phyloP scores from a whole-genome alignment of 2,113 vertebrate species.

The Callorhinus ursinus region DNA sequence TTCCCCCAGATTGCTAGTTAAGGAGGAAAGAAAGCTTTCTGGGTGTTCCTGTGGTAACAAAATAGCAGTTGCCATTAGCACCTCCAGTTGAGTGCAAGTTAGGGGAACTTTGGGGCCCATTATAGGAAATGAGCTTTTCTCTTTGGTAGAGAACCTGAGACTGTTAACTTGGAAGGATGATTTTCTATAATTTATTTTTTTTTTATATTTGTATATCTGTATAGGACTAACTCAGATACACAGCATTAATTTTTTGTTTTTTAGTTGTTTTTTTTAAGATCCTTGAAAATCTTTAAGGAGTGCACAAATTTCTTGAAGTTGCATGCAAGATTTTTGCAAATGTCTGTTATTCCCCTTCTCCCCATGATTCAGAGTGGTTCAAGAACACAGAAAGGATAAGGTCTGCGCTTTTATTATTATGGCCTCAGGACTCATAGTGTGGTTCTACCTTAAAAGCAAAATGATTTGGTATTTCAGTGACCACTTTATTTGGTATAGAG shows the following conservation, averaged over 20 bases:
- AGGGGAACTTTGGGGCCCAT: not conserved
- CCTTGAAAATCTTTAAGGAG: not conserved
- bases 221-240: not conserved
- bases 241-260: not conserved
- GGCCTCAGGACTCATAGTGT: not conserved
- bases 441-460: not conserved
- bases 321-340: not conserved
- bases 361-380: not conserved
- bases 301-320: not conserved
- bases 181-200: not conserved
- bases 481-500: not conserved
- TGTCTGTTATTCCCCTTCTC: not conserved
- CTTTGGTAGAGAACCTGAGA: not conserved
- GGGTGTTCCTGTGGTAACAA: not conserved
- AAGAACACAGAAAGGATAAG: not conserved
- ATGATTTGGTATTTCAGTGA: not conserved
- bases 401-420: not conserved
- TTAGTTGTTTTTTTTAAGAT: not conserved
- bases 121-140: not conserved
- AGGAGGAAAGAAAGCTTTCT: not conserved
- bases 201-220: not conserved
- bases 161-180: not conserved
- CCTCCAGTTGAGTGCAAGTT: not conserved
- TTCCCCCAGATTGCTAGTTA: not conserved
- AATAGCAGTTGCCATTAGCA: not conserved